These are phyloP conservation scores for Anastrepha ludens DNA, from an alignment of 1,140 invertebrate species.

Conservation along the genomic window DNA sequence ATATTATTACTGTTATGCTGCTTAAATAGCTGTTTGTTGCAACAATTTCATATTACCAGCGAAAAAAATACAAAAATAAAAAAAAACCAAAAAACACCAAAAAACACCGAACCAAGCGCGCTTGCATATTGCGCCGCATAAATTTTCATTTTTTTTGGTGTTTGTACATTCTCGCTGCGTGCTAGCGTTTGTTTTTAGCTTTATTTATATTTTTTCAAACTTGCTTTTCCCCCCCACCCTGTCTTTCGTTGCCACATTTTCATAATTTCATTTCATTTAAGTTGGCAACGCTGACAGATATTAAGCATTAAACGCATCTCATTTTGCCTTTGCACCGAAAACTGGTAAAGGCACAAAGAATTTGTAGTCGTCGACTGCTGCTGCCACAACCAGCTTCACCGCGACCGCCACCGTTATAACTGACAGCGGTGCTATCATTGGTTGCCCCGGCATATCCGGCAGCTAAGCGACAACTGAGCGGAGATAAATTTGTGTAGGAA, in stretches of 20 bases:
- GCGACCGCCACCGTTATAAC: neutral
- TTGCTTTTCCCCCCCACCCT: neutral
- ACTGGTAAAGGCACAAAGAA: neutral
- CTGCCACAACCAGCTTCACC: neutral
- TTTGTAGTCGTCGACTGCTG: neutral
- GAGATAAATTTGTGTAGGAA: constrained; percentile 50
- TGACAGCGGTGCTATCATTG: neutral
- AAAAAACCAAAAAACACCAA: neutral
- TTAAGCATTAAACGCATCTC: constrained; percentile 32
- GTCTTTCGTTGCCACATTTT: constrained; percentile 12
- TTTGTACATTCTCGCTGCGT: neutral
- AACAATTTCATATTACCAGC: constrained; percentile 46
- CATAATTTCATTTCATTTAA: constrained; percentile 37
- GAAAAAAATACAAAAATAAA: neutral
- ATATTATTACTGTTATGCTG: neutral
- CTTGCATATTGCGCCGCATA: neutral
- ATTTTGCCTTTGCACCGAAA: neutral
- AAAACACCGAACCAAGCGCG: neutral
- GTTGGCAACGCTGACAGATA: constrained; percentile 21
- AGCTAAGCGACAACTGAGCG: constrained; percentile 33
- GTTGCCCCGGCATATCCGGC: constrained; percentile 24
- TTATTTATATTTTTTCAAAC: neutral
- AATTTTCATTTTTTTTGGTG: neutral
- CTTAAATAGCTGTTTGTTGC: constrained; percentile 26
- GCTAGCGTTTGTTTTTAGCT: neutral